Evolutionary conservation across 2,888 invertebrate species (phyloP).

Genomic region (Mantis religiosa): DNA sequence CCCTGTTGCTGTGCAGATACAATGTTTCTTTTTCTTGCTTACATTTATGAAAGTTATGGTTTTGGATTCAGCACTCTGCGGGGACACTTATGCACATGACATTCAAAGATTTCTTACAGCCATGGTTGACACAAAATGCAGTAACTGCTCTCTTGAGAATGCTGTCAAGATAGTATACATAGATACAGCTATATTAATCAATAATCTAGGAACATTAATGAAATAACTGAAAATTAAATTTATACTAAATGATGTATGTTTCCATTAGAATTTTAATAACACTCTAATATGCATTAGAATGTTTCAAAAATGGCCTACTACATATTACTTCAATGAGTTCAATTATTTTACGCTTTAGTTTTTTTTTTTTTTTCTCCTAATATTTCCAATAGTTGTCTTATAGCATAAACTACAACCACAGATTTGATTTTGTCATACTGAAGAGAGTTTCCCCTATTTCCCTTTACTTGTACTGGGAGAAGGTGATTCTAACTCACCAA

Average conservation of each 20-base stretch:
- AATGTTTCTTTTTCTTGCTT: not conserved
- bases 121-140: constrained; percentile 8
- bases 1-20: not conserved
- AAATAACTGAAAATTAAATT: constrained; percentile 1
- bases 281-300: too few species aligned
- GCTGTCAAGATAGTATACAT: not conserved
- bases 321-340: not conserved
- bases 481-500: not conserved
- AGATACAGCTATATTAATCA: not conserved
- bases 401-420: not conserved
- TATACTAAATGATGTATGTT: not conserved
- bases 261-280: not conserved
- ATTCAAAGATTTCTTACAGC: constrained; percentile 12
- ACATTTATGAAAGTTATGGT: too few species aligned
- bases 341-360: not conserved
- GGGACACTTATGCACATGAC: not conserved
- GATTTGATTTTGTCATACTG: not conserved
- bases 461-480: not conserved
- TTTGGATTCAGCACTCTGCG: not conserved
- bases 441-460: not conserved
- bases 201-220: constrained; percentile 24
- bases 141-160: not conserved
- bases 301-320: constrained; percentile 3
- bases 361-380: not conserved
- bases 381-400: not conserved